A percentile compares a stretch with the other conserved stretches of the same genome.
Conservation (phyloP, 2,888 invertebrate genomes). For the Cephus nigrinus region DNA sequence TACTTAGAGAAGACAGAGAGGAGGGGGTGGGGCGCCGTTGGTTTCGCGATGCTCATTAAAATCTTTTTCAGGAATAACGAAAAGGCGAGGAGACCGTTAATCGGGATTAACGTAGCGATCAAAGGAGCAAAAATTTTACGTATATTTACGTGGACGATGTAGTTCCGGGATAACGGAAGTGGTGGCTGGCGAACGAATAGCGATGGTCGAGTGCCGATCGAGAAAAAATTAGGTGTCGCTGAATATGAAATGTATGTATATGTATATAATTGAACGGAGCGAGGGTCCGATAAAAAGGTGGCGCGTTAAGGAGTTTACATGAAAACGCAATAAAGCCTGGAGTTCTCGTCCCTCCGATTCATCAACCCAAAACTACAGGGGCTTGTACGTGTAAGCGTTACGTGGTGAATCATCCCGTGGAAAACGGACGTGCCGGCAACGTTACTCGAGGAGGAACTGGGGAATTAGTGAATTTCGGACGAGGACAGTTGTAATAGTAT, state of each 20-base stretch:
- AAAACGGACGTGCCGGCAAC: neutral
- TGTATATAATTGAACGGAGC: neutral
- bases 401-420: neutral
- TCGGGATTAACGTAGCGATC: neutral
- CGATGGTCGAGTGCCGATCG: neutral
- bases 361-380: neutral
- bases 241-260: neutral
- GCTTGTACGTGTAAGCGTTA: neutral
- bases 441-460: neutral
- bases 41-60: neutral
- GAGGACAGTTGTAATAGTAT: neutral
- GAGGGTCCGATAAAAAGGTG: neutral
- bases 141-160: neutral
- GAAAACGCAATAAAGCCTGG: neutral
- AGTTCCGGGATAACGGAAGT: neutral
- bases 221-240: neutral
- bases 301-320: neutral
- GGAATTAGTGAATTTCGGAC: neutral
- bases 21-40: neutral
- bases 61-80: neutral
- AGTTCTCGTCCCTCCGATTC: neutral
- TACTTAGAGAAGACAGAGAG: neutral
- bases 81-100: neutral
- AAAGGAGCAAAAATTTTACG: neutral
- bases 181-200: neutral